Evolutionary conservation across 2,888 invertebrate genomes (phyloP), one percentile per base, ranked within the genome.

Genomic region (Aphodius sticticus): DNA sequence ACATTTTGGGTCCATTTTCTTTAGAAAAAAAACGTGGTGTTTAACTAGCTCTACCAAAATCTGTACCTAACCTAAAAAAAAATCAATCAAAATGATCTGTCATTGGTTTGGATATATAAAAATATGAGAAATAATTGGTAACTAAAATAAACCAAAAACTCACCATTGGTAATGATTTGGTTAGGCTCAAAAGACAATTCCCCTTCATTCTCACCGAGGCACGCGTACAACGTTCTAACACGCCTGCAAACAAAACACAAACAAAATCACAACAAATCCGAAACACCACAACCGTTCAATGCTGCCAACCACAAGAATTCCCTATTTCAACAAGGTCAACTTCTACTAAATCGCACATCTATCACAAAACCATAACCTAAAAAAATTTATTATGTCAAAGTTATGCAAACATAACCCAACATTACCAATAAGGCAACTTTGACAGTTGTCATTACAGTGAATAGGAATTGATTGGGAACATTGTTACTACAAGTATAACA

Each of bases 181-280:
- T 99, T 99, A 83, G 99, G 98, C 91, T 98, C 97, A 91, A 99
- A 99, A 37, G 98, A 98, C 84, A 99, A 91, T 92, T 99, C 99
- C 83, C 97, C 96, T 87, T 97, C 97, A 90, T 97, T 97, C 91
- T 98, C 99, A 78, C 98, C 99, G 84, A 97, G 92, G 89, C 99
- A 99, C 77, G 97, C 96, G 90, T 98, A 99, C 84, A 99, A 91
- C 77, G 99, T 99, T 87, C 98, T 93, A 82, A 98, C 99, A 87
- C 96, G 93, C 89, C 96, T 95, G 89, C 14, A 79, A 78, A 82
- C 79, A 75, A 76, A 79, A 78, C 71, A 37, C 14, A 78, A 79
- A 82, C 79, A 77, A 74, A 81, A 69, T 72, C 71, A 76, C 69
- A 72, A 53, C 38, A 26, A 76, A 16, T 16, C 14, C 37, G 35